Evolutionary conservation across 2,888 invertebrate genomes (phyloP).

Genomic region (Cyclophora albipunctata): DNA sequence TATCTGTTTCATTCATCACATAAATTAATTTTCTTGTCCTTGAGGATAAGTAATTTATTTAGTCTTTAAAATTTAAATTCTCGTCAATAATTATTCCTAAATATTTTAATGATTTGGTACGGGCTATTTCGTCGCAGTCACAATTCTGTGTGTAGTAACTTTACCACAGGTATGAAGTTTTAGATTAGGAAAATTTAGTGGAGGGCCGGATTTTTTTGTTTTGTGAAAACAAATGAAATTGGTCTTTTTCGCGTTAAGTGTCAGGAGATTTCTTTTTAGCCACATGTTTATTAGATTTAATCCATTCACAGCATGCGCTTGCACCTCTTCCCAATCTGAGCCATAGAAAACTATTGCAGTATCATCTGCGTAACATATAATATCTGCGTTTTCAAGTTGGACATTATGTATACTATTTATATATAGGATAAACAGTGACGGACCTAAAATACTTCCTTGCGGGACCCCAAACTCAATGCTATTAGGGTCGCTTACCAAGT

Average conservation of each 20-base stretch:
- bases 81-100: conserved; percentile 5
- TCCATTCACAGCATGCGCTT: not conserved
- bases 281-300: not conserved
- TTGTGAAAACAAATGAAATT: not conserved
- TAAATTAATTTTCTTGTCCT: conserved; percentile 4
- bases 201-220: conserved; percentile 22
- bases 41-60: conserved; percentile 2
- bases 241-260: not conserved
- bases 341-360: not conserved
- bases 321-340: not conserved
- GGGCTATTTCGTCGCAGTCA: not conserved
- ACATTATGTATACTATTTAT: conserved; percentile 5
- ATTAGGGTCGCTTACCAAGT: not conserved
- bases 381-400: not conserved
- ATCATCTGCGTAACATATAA: not conserved
- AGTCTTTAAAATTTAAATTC: conserved; percentile 2
- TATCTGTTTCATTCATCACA: conserved; percentile 4
- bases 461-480: not conserved
- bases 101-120: conserved; percentile 4
- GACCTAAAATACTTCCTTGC: not conserved
- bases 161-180: conserved; percentile 3
- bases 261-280: not conserved
- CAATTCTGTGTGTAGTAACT: not conserved
- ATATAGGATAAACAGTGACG: not conserved
- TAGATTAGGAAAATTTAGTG: not conserved